Evolutionary conservation across 2,888 invertebrate species (phyloP).

Genomic region (Tenodera sinensis): DNA sequence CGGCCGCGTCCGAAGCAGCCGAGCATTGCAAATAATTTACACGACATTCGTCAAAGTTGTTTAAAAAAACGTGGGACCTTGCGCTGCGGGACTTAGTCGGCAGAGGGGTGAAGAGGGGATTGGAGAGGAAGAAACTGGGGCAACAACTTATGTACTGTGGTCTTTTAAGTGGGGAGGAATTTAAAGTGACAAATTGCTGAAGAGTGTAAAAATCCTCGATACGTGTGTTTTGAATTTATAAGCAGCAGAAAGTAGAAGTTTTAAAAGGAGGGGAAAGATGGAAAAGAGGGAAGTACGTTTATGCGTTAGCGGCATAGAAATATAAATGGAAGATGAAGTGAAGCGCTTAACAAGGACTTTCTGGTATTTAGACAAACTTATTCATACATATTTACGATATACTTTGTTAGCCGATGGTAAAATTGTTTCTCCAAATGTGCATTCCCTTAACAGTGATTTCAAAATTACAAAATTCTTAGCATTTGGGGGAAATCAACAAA

Average conservation of each 20-base stretch:
- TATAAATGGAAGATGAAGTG: not conserved
- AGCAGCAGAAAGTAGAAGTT: not conserved
- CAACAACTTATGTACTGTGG: not conserved
- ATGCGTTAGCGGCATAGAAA: not conserved
- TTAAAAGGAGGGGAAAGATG: not conserved
- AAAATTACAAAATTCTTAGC: too few relatives aligned
- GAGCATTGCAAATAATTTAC: constrained; percentile 11
- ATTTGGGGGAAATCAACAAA: too few relatives aligned
- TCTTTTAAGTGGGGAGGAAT: not conserved
- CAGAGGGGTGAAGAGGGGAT: not conserved
- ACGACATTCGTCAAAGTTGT: constrained; percentile 17
- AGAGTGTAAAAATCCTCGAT: constrained; percentile 7
- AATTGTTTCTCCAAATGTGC: too few relatives aligned
- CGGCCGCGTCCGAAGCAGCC: not conserved
- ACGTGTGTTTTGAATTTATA: constrained; percentile 8
- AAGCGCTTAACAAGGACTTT: too few relatives aligned
- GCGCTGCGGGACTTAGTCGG: not conserved
- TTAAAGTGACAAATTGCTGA: constrained; percentile 13
- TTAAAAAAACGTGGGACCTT: not conserved
- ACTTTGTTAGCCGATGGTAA: too few relatives aligned
- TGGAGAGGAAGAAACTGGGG: not conserved
- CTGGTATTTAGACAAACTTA: too few relatives aligned
- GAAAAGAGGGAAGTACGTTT: not conserved
- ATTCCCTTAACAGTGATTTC: too few relatives aligned
- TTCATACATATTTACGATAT: too few relatives aligned